Base-by-base conservation (phyloP, 2,888 invertebrate species). In the Polydrusus pterygomalis region DNA sequence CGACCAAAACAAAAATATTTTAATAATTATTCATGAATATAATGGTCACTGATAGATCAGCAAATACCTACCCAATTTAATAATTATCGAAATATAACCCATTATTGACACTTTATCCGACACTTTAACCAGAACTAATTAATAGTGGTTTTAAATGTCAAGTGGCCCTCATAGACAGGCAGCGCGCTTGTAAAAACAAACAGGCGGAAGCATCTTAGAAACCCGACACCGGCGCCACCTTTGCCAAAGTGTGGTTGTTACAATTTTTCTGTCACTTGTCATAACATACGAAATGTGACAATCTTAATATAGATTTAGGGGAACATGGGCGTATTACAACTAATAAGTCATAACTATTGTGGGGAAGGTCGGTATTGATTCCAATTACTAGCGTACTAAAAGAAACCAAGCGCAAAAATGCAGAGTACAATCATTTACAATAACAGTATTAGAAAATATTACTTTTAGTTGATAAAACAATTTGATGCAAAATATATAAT, bases 201-300 rank as follows among this genome's bases (percentile, higher is more conserved):
- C 54, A 63, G 71, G 63, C 71, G 71, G 71, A 71, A 71, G 63
- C 71, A 54, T 51, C 63, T 63, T 54, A 18, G 71, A 40, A 71
- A 71, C 71, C 38, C 18, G 38, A 71, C 54, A 71, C 63, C 63
- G 71, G 71, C 71, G 71, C 63, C 72, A 72, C 72, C 72, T 72
- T 72, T 51, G 40, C 64, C 71, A 71, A 38, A 60, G 43, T 63
- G 71, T 62, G 45, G 51, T 51, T 71, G 62, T 62, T 62, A 63
- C 62, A 70, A 49, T 70, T 60, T 70, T 60, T 63, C 62, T 71
- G 62, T 71, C 63, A 63, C 71, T 63, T 71, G 71, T 71, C 71
- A 71, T 54, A 71, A 71, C 71, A 71, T 10, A 49, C 54, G 25
- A 51, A 38, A 70, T 63, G 64, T 71, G 71, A 71, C 71, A 64